These are phyloP conservation scores for Amphiura filiformis DNA, from an alignment of 35 echinoderm and acorn worm species.

Conservation along the genomic window DNA sequence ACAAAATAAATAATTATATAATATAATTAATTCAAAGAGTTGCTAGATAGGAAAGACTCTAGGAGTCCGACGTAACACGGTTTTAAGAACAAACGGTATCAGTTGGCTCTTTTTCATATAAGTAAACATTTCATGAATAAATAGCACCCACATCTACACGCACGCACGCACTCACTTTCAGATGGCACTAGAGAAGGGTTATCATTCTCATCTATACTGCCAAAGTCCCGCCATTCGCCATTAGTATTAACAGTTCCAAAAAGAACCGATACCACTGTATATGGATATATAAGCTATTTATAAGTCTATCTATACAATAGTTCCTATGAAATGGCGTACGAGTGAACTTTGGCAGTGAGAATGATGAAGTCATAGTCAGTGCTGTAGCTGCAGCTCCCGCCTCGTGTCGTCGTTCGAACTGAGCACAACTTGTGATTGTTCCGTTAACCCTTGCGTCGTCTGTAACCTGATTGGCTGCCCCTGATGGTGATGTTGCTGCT, in stretches of 20 bases:
- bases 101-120: neutral
- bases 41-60: too few relatives aligned
- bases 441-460: conserved; percentile 16
- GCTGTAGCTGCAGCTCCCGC: conserved; percentile 54
- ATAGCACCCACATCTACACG: conserved; percentile 7
- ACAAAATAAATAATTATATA: too few relatives aligned
- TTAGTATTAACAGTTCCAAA: too few relatives aligned
- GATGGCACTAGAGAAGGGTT: neutral
- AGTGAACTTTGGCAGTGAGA: neutral
- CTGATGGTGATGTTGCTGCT: conserved; percentile 55
- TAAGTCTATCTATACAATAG: too few relatives aligned
- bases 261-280: too few relatives aligned
- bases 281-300: too few relatives aligned
- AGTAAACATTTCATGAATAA: neutral
- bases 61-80: too few relatives aligned
- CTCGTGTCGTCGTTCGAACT: conserved; percentile 49
- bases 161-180: neutral
- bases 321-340: too few relatives aligned
- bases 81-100: too few relatives aligned
- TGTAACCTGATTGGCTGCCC: conserved; percentile 73
- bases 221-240: neutral
- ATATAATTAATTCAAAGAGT: too few relatives aligned
- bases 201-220: neutral
- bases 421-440: conserved; percentile 51
- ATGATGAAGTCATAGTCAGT: conserved; percentile 14